Evolutionary conservation across 1,140 invertebrate species (phyloP), one percentile per base, ranked within the genome.

Genomic region (Colletes gigas): DNA sequence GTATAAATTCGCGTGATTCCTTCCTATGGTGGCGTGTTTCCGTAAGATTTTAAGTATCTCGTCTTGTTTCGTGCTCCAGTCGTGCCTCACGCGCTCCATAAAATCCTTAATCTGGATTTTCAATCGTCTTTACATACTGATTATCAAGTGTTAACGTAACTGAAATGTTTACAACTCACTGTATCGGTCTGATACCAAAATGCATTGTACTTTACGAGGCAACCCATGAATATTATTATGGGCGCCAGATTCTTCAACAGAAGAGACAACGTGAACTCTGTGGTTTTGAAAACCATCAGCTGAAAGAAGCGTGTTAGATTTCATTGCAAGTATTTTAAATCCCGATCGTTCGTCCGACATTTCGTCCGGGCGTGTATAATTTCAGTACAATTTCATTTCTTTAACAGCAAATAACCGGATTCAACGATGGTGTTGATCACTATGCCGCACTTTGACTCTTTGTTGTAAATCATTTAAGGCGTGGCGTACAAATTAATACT

Each of bases 91-190:
- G 62, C 12, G n/a, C 15, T 83, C 66, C 4, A 83, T 78, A 44
- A 78, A 3, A 0, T 65, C 9, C 19, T 54, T 82, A 12, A 19
- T 0, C 82, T 83, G 55, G 5, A 30, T 67, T 30, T 15, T 44
- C 8, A 54, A 55, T 70, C 3, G 1, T 41, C 30, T 19, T 55
- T 70, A 17, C 3, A 39, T 17, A 4, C 6, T 12, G 9, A n/a
- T 39, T n/a, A 1, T 39, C 3, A 63, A 14, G 6, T 19, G 2
- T 4, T n/a, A 30, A 41, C 4, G 9, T 30, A 62, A 62, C 60
- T 62, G 10, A 14, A 66, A 19, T 5, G 1, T 52, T 30, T 30
- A 30, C 17, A n/a, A 74, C 21, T 63, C 7, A 74, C 57, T 14
- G 3, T 5, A 14, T 21, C 3, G 14, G 21, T 7, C 19, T n/a